A percentile compares a stretch with the other conserved stretches of the same genome.
These are phyloP conservation scores for Pygoscelis adeliae DNA, from an alignment of 2,113 vertebrate species.

Conservation along the genomic window DNA sequence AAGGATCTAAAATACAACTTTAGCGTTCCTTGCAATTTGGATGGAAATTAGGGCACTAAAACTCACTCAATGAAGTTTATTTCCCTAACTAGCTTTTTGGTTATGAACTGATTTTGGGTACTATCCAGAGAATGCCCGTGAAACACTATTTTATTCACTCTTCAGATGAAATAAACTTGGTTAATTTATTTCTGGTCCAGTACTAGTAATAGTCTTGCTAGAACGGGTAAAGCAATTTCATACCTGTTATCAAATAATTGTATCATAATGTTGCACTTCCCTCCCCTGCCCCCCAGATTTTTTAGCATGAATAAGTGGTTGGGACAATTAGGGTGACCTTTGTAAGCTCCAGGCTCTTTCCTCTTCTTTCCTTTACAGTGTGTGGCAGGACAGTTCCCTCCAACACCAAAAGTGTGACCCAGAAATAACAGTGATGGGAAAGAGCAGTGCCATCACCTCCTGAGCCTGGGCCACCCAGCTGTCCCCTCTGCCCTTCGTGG, in stretches of 20 bases:
- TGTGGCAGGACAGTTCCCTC: background rate
- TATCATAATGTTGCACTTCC: rapidly evolving
- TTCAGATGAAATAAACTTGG: background rate
- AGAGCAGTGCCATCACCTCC: background rate
- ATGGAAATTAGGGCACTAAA: background rate
- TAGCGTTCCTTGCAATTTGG: background rate
- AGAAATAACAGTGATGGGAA: too few relatives aligned
- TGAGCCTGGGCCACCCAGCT: rapidly evolving
- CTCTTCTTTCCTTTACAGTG: rapidly evolving
- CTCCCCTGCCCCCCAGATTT: too few relatives aligned
- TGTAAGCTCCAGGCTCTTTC: background rate
- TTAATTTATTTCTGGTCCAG: background rate
- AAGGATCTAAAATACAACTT: background rate
- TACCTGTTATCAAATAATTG: background rate
- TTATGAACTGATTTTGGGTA: background rate
- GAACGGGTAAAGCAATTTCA: background rate
- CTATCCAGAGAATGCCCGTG: background rate
- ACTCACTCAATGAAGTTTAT: background rate
- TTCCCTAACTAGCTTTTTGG: background rate
- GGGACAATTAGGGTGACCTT: background rate
- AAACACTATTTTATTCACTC: background rate
- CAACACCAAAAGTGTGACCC: background rate
- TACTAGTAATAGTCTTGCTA: background rate
- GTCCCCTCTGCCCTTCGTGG: background rate
- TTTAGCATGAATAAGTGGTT: background rate